phyloP scores from a whole-genome alignment of 2,888 invertebrate genomes.

The Acronicta psi region DNA sequence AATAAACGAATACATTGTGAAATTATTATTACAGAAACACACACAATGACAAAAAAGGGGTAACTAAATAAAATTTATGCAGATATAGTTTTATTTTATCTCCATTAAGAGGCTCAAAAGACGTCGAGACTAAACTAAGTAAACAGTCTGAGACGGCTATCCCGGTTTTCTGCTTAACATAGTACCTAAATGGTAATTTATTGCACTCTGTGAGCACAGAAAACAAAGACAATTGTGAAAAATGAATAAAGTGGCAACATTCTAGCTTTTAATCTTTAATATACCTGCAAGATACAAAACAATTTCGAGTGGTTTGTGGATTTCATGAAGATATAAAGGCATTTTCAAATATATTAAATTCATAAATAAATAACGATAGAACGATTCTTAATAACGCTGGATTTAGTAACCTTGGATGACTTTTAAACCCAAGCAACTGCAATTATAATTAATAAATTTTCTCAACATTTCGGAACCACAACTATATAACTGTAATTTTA shows the following conservation, averaged over 20 bases:
- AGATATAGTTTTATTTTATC: conserved; percentile 39
- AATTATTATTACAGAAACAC: conserved; percentile 29
- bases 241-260: conserved; percentile 1
- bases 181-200: conserved; percentile 10
- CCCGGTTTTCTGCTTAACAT: conserved; percentile 15
- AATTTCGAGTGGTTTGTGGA: neutral
- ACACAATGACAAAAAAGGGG: conserved; percentile 18
- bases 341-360: neutral
- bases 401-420: neutral
- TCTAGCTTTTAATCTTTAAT: neutral
- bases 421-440: conserved; percentile 5
- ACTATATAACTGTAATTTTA: conserved; percentile 13
- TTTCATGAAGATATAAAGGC: neutral
- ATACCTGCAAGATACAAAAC: neutral
- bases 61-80: conserved; percentile 46
- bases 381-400: too few relatives aligned
- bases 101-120: conserved; percentile 20
- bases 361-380: neutral
- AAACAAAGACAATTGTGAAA: conserved; percentile 2
- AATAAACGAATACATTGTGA: conserved; percentile 30
- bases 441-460: conserved; percentile 12
- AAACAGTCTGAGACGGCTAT: conserved; percentile 8
- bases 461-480: conserved; percentile 14
- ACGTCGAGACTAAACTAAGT: conserved; percentile 24
- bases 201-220: neutral